Conservation (phyloP, 2,888 invertebrate species). For the Eristalis tenax region DNA sequence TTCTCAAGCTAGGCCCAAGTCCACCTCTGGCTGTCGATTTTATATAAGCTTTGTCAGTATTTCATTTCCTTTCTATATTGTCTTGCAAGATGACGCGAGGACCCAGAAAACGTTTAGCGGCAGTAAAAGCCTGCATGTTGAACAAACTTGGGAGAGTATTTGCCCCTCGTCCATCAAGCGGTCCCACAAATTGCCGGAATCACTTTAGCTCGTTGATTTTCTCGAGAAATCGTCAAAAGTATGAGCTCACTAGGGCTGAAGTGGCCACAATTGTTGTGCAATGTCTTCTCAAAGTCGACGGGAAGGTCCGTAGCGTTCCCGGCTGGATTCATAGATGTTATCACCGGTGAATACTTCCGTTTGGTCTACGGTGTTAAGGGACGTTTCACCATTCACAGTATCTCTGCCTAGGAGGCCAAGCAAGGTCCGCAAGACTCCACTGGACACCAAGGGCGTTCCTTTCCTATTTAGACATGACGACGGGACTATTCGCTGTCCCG, state of each 20-base stretch:
- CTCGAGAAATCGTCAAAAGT: slow-evolving; percentile 98
- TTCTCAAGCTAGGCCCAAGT: no score
- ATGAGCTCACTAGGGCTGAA: slow-evolving; percentile 97
- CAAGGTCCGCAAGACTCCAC: slow-evolving; percentile 94
- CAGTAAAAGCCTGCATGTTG: slow-evolving; percentile 99
- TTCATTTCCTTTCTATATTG: slow-evolving; percentile 79
- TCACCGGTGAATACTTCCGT: slow-evolving; percentile 98
- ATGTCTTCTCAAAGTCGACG: slow-evolving; percentile 98
- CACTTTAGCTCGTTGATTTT: slow-evolving; percentile 97
- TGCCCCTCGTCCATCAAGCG: slow-evolving; percentile 98
- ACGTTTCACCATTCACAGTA: slow-evolving; percentile 97
- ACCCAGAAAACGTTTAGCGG: slow-evolving; percentile 98
- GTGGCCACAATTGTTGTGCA: slow-evolving; percentile 99
- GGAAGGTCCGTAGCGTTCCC: slow-evolving; percentile 99
- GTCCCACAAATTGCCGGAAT: slow-evolving; percentile 99
- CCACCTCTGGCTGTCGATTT: no score
- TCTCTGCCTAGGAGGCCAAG: slow-evolving; percentile 98
- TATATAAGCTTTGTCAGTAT: no score
- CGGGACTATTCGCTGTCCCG: slow-evolving; percentile 98
- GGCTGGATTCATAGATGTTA: slow-evolving; percentile 99
- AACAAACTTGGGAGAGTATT: slow-evolving; percentile 99
- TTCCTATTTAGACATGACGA: slow-evolving; percentile 98
- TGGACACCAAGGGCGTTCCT: slow-evolving; percentile 97
- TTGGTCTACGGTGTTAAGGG: slow-evolving; percentile 99
- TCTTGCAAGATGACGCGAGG: slow-evolving; percentile 90